A percentile compares a stretch with the other conserved stretches of the same genome.
Evolutionary conservation across 2,888 invertebrate genomes (phyloP).

Genomic region (Mesopsocus fuscifrons): DNA sequence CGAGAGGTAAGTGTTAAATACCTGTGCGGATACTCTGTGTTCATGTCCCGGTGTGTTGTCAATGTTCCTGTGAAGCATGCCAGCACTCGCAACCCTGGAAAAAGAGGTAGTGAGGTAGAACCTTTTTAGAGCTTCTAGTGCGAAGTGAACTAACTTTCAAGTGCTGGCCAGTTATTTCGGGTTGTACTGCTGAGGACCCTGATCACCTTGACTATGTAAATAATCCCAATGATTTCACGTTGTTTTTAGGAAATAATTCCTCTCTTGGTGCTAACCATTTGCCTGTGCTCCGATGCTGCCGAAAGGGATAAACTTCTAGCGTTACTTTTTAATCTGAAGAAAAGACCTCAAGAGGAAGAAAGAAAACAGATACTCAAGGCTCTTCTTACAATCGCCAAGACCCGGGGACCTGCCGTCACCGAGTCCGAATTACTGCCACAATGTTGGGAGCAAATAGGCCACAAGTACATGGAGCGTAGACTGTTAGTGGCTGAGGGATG

Average conservation of each 20-base stretch:
- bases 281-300: conserved; percentile 34
- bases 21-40: too few relatives aligned
- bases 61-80: too few relatives aligned
- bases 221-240: too few relatives aligned
- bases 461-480: conserved; percentile 43
- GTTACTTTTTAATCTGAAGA: conserved; percentile 48
- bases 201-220: too few relatives aligned
- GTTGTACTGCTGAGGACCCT: too few relatives aligned
- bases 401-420: conserved; percentile 29
- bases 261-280: conserved; percentile 37
- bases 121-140: too few relatives aligned
- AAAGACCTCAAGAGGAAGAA: conserved; percentile 45
- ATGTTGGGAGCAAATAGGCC: conserved; percentile 52
- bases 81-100: too few relatives aligned
- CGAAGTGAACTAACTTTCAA: too few relatives aligned
- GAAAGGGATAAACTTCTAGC: conserved; percentile 43
- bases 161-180: too few relatives aligned
- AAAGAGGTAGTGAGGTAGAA: too few relatives aligned
- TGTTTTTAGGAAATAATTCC: conserved; percentile 41
- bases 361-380: conserved; percentile 35
- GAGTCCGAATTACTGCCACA: conserved; percentile 47
- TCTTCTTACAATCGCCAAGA: conserved; percentile 27
- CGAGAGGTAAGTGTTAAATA: conserved; percentile 29
- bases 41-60: too few relatives aligned
- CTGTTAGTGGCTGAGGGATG: conserved; percentile 49